Conservation (phyloP, 1,140 invertebrate species). For the Oedothorax gibbosus region DNA sequence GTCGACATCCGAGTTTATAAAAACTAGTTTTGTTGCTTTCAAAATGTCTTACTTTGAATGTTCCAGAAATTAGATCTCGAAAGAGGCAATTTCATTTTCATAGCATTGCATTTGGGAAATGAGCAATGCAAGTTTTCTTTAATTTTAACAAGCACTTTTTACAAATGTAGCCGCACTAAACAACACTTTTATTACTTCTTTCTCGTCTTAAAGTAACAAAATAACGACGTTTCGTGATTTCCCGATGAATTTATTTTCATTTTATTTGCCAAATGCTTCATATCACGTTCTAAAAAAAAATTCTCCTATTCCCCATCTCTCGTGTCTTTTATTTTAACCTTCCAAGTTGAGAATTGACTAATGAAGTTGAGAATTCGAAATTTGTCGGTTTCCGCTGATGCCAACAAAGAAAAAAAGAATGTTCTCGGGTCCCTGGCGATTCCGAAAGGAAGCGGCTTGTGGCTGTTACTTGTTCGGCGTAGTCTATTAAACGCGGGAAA, state of each 20-base stretch:
- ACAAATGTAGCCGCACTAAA: background rate
- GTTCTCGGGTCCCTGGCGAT: background rate
- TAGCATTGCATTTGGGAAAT: slow-evolving; percentile 25
- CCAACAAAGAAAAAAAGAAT: slow-evolving; percentile 19
- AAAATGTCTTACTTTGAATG: background rate
- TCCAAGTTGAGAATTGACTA: slow-evolving; percentile 31
- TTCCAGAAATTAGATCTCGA: slow-evolving; percentile 44
- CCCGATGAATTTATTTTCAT: slow-evolving; percentile 12
- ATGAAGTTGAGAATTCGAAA: slow-evolving; percentile 48
- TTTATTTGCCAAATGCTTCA: slow-evolving; percentile 11
- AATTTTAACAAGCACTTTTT: background rate
- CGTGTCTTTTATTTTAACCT: slow-evolving; percentile 4
- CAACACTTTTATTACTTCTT: slow-evolving; percentile 15
- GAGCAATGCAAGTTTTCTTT: background rate
- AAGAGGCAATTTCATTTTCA: slow-evolving; percentile 39
- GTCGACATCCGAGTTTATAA: too few relatives aligned
- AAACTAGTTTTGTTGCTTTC: too few relatives aligned
- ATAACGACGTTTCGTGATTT: slow-evolving; percentile 39
- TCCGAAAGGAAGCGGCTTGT: slow-evolving; percentile 18
- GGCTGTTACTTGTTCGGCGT: slow-evolving; percentile 11
- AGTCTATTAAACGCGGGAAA: slow-evolving; percentile 25
- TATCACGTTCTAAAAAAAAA: too few relatives aligned
- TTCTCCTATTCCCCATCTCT: background rate
- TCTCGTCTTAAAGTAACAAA: slow-evolving; percentile 18
- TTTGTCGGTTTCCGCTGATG: slow-evolving; percentile 33